phyloP scores from a whole-genome alignment of 1,140 invertebrate genomes.

The Temnothorax nylanderi region DNA sequence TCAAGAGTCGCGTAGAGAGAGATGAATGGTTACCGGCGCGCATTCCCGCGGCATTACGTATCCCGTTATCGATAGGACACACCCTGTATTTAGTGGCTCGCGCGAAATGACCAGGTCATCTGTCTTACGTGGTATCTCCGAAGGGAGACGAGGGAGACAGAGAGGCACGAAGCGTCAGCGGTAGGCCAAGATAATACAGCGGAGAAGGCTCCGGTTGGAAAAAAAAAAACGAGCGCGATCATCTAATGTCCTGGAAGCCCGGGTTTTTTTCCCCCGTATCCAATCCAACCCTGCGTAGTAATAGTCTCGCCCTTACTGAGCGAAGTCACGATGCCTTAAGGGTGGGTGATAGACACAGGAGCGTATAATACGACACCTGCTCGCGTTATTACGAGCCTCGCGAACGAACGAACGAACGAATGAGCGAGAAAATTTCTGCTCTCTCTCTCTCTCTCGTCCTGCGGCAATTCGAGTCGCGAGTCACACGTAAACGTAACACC shows the following conservation, averaged over 20 bases:
- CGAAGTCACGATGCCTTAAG: conserved; percentile 48
- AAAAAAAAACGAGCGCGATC: conserved; percentile 32
- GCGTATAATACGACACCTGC: conserved; percentile 36
- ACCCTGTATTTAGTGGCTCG: conserved; percentile 41
- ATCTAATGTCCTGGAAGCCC: conserved; percentile 39
- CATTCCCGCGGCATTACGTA: background rate
- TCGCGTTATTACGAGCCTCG: conserved; percentile 5
- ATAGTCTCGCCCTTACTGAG: conserved; percentile 50
- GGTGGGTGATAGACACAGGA: conserved; percentile 48
- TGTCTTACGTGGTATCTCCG: background rate
- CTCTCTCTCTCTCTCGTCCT: background rate
- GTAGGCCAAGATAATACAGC: background rate
- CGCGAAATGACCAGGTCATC: conserved; percentile 21
- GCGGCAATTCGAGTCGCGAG: conserved; percentile 8
- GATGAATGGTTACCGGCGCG: background rate
- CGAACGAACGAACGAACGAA: background rate
- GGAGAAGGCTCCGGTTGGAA: background rate
- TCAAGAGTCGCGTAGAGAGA: background rate
- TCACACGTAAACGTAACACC: conserved; percentile 23
- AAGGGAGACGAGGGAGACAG: no score
- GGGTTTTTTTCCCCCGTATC: conserved; percentile 9
- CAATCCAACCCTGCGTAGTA: conserved; percentile 47
- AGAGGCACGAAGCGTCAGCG: no score
- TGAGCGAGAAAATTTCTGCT: conserved; percentile 20
- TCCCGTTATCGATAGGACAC: conserved; percentile 24